Base-by-base conservation (phyloP, 2,113 vertebrate species). In the Eleginops maclovinus region DNA sequence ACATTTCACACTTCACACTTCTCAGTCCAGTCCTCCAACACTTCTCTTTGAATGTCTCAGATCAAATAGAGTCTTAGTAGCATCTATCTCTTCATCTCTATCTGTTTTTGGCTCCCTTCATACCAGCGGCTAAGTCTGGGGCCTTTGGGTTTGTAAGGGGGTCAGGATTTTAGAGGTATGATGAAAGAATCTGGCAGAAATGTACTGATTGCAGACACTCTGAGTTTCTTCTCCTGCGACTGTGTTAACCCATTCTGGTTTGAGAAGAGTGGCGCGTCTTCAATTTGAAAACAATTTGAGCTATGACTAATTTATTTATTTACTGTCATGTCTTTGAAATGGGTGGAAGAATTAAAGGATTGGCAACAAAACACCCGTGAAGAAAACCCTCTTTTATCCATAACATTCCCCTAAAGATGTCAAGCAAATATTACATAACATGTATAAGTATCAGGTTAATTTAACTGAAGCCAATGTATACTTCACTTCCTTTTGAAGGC, bases 41-140 rank as follows among this genome's bases (percentile, higher is more conserved):
- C 55, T 55, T 77, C 47, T 73, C 73, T 87, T 64, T 84, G 71
- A 84, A 63, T 67, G 41, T 49, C 26, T 68, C 0, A 68, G 50
- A 84, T 81, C 78, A 87, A 77, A 83, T 28, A 72, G 58, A 72
- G 77, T 51, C 65, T 77, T 21, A 50, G 41, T 40, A 69, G n/a
- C 59, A 64, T 70, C 56, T 22, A 40, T 72, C 36, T 65, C 56
- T 71, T 58, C 55, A 54, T 76, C 82, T 75, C 9, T 28, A 24
- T 79, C 74, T 78, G 24, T 64, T 62, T 62, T 65, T 67, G 21
- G 49, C 50, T 75, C 55, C 53, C 44, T 72, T 75, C 56, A 26
- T 21, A 28, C 61, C 53, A 26, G 56, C 12, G 17, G 61, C 36
- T 28, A 56, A 51, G 60, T 59, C 44, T 0, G 22, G 31, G 51